Conservation (phyloP, 2,888 invertebrate genomes). For the Leuctra nigra region DNA sequence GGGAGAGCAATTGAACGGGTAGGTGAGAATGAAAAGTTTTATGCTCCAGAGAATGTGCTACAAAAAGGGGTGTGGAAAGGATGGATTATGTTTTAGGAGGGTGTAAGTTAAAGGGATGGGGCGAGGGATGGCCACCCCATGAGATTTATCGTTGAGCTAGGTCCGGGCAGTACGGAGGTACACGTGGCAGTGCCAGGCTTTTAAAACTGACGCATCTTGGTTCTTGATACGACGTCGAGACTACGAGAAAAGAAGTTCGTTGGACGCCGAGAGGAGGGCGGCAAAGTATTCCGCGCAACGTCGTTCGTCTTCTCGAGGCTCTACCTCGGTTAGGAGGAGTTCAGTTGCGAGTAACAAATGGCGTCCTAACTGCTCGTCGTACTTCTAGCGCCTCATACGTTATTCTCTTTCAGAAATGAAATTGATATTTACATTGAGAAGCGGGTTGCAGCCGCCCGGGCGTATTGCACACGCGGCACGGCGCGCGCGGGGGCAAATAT, state of each 20-base stretch:
- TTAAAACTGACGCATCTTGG: too few species aligned
- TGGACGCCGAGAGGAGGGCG: too few species aligned
- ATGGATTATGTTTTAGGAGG: conserved; percentile 7
- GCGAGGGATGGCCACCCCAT: conserved; percentile 2
- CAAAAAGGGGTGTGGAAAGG: conserved; percentile 6
- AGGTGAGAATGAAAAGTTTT: conserved; percentile 8
- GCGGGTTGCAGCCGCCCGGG: not conserved
- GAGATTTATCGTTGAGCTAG: conserved; percentile 10
- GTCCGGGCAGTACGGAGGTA: not conserved
- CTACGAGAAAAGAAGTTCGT: too few species aligned
- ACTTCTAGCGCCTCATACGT: not conserved
- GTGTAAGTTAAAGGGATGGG: not conserved
- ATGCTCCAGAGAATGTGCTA: not conserved
- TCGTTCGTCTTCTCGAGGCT: not conserved
- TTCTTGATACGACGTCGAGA: too few species aligned
- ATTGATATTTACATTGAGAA: conserved; percentile 9
- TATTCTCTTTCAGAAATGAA: conserved; percentile 1
- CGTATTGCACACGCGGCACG: not conserved
- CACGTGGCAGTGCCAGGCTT: conserved; percentile 11
- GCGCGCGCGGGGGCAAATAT: not conserved
- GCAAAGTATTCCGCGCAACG: not conserved
- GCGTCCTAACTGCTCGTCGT: not conserved
- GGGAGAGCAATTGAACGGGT: not conserved
- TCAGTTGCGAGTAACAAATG: conserved; percentile 4
- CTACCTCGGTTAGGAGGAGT: too few species aligned